Conservation (phyloP, 2,888 invertebrate species). For the Eurytoma adleriae region DNA sequence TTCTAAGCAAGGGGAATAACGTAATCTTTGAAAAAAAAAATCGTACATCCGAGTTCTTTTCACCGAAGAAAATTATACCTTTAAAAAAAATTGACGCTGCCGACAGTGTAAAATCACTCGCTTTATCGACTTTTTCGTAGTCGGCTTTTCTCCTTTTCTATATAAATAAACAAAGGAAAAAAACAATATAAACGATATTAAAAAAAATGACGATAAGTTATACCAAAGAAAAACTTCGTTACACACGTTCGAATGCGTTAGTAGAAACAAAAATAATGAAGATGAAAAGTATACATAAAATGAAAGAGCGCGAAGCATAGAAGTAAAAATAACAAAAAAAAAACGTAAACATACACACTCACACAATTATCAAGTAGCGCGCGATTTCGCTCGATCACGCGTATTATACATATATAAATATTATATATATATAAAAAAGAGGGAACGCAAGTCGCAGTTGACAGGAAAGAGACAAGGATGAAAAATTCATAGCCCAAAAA, state of each 20-base stretch:
- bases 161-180: constrained; percentile 38
- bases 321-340: constrained; percentile 28
- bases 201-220: constrained; percentile 37
- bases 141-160: constrained; percentile 55
- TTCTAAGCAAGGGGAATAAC: constrained; percentile 45
- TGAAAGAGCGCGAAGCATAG: constrained; percentile 40
- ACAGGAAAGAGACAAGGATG: constrained; percentile 4
- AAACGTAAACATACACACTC: constrained; percentile 8
- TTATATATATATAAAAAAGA: constrained; percentile 35
- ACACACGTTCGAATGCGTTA: constrained; percentile 38
- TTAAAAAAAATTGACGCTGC: constrained; percentile 49
- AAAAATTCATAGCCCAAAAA: constrained; percentile 9
- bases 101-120: constrained; percentile 54
- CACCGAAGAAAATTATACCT: constrained; percentile 32
- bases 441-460: neutral
- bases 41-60: constrained; percentile 48
- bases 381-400: constrained; percentile 44
- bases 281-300: constrained; percentile 31
- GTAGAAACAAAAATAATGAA: constrained; percentile 28
- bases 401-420: constrained; percentile 51
- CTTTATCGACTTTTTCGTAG: constrained; percentile 52
- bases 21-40: constrained; percentile 24
- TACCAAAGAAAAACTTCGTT: constrained; percentile 43
- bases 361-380: constrained; percentile 47
- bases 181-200: constrained; percentile 23